Base-by-base conservation (phyloP, 2,888 invertebrate species). In the Campoplex nolae region DNA sequence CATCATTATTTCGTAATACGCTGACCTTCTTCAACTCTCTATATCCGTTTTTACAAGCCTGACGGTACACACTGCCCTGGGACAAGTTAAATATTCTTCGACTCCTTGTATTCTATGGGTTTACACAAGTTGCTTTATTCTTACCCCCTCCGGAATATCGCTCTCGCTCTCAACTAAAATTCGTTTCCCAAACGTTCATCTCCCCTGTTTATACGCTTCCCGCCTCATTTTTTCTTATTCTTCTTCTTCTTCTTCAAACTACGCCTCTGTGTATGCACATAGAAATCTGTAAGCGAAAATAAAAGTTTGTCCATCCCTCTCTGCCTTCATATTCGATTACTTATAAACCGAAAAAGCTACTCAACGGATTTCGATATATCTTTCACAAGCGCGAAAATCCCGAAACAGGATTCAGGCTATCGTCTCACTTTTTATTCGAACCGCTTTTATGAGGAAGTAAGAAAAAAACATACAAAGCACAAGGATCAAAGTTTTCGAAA, bases 1-100 rank as follows among this genome's bases (percentile, higher is more conserved):
- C 81, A 85, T 81, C 81, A 81, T 85, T 85, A 85, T 85, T 85
- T 81, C 85, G 81, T 85, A 85, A 85, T 73, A 85, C 85, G 81
- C 85, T 76, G 81, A 81, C 85, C 81, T 81, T 73, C 73, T 81
- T 56, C 45, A 81, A 65, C 73, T 65, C 71, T 67, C 62, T 32
- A 62, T 32, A 76, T 81, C 71, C 77, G 56, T 81, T 85, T 85
- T 85, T 85, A 85, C 81, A 77, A 67, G 76, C 76, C 73, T 75
- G 78, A 65, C 77, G 77, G 51, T 83, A 58, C 35, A 71, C 62
- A 71, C 62, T 42, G 76, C 85, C 65, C 45, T 58, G 58, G 71
- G 28, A 85, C 76, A 85, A 85, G 76, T 85, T 81, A 81, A 81
- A 81, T 81, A 85, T 85, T 85, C 85, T 81, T 73, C 80, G 75